These are phyloP conservation scores for Grapholita molesta DNA, from an alignment of 1,140 invertebrate species.

Conservation along the genomic window DNA sequence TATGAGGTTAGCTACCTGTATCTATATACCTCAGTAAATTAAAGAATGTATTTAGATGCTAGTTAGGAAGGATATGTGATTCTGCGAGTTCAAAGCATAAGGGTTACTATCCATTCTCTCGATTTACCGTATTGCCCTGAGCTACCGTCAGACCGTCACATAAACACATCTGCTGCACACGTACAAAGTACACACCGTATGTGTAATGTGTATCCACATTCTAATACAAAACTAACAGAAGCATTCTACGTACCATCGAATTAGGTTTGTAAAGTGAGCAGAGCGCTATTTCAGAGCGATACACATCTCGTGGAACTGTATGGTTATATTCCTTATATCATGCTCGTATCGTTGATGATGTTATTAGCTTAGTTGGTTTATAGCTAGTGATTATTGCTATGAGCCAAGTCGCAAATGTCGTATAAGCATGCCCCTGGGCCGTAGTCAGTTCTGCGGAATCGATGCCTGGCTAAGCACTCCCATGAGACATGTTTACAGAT, in stretches of 20 bases:
- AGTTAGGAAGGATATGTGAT: no score
- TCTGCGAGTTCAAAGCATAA: neutral
- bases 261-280: neutral
- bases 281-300: neutral
- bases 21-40: no score
- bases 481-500: slow-evolving; percentile 5
- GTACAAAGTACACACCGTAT: slow-evolving; percentile 7
- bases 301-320: neutral
- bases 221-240: slow-evolving; percentile 11
- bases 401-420: neutral
- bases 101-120: slow-evolving; percentile 1
- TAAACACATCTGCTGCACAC: slow-evolving; percentile 13
- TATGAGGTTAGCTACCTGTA: no score
- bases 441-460: neutral
- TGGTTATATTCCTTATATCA: neutral
- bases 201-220: slow-evolving; percentile 17
- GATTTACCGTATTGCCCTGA: slow-evolving; percentile 12
- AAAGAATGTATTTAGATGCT: no score
- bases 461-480: slow-evolving; percentile 11
- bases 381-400: neutral
- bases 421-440: slow-evolving; percentile 2
- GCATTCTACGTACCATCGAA: slow-evolving; percentile 5
- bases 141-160: slow-evolving; percentile 3
- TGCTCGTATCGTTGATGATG: neutral
- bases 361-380: slow-evolving; percentile 10